Conservation (phyloP, 35 echinoderm and acorn worm genomes). For the Acanthaster planci region DNA sequence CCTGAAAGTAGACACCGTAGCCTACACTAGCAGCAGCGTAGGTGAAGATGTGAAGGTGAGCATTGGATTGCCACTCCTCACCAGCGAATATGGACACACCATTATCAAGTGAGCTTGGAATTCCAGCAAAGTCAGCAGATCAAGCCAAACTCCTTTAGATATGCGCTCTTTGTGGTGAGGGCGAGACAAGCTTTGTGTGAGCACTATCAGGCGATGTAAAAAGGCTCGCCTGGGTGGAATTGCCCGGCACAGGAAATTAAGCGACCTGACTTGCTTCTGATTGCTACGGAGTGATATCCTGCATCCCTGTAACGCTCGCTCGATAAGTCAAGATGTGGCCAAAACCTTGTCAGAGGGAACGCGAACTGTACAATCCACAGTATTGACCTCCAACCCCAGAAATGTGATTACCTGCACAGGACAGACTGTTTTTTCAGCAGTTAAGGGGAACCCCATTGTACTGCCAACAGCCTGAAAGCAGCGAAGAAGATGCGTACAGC, state of each 20-base stretch:
- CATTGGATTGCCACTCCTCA: background rate
- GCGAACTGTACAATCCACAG: background rate
- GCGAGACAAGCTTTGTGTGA: background rate
- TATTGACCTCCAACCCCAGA: slow-evolving; percentile 33
- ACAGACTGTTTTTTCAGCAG: slow-evolving; percentile 33
- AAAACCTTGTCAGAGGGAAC: slow-evolving; percentile 11
- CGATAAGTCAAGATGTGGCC: background rate
- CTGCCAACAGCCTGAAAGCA: background rate
- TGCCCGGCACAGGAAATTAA: slow-evolving; percentile 47
- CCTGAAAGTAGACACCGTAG: slow-evolving; percentile 29
- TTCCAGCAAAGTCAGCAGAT: slow-evolving; percentile 6
- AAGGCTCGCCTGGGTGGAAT: slow-evolving; percentile 40
- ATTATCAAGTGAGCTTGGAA: slow-evolving; percentile 56
- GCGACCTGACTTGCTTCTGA: too few relatives aligned
- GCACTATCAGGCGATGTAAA: slow-evolving; percentile 18
- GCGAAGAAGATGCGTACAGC: background rate
- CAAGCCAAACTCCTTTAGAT: background rate
- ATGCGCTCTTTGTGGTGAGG: background rate
- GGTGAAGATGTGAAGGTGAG: slow-evolving; percentile 18
- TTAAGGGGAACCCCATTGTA: slow-evolving; percentile 9
- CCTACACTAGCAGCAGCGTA: slow-evolving; percentile 40
- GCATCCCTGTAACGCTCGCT: background rate
- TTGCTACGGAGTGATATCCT: background rate
- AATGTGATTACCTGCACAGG: slow-evolving; percentile 25
- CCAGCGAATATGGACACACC: slow-evolving; percentile 1